phyloP scores from a whole-genome alignment of 2,888 invertebrate species.

The Dexiosoma caninum region DNA sequence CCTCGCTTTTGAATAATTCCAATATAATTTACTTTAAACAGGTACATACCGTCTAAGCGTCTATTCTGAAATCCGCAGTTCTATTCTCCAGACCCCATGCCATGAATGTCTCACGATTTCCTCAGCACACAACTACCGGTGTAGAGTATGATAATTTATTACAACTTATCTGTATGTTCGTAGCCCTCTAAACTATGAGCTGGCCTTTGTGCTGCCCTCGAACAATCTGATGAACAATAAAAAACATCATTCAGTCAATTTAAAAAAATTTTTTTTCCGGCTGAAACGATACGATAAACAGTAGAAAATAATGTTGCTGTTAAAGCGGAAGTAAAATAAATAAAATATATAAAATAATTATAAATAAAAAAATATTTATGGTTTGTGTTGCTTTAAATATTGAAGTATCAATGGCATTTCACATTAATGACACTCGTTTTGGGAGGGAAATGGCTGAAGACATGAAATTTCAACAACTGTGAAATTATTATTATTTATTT shows the following conservation, averaged over 20 bases:
- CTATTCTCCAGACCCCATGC: no score
- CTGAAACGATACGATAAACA: neutral
- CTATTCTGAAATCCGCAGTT: no score
- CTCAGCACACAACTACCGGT: no score
- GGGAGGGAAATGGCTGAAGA: neutral
- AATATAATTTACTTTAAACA: no score
- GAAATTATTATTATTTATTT: conserved; percentile 18
- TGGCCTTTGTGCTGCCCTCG: neutral
- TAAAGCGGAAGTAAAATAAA: conserved; percentile 46
- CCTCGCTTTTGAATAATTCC: no score
- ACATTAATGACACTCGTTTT: neutral
- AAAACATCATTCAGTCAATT: neutral
- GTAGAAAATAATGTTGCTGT: conserved; percentile 11
- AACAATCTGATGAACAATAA: neutral
- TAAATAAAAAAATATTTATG: neutral
- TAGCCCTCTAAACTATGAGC: no score
- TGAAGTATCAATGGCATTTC: conserved; percentile 14
- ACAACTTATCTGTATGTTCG: no score
- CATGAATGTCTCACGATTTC: no score
- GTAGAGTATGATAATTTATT: no score
- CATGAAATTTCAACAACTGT: conserved; percentile 16
- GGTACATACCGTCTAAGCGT: no score
- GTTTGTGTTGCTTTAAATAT: neutral
- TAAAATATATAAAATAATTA: neutral
- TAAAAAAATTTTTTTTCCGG: neutral